These are phyloP conservation scores for Alloplasta piceator DNA, from an alignment of 2,888 invertebrate genomes.

Conservation along the genomic window DNA sequence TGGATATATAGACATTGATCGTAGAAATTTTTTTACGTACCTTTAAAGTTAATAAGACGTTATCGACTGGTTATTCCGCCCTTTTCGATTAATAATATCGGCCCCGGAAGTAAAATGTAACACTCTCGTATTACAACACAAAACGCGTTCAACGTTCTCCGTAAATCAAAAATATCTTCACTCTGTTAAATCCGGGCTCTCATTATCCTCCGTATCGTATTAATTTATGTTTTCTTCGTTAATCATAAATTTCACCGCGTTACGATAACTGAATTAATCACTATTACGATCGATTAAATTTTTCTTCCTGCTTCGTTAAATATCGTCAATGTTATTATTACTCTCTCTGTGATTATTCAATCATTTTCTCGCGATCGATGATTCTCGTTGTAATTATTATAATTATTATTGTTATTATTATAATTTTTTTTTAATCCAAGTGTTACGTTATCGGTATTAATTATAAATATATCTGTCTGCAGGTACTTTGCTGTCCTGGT, in stretches of 20 bases:
- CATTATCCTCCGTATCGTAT: slow-evolving; percentile 8
- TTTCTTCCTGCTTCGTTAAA: slow-evolving; percentile 12
- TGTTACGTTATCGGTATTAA: slow-evolving; percentile 65
- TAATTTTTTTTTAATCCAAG: slow-evolving; percentile 41
- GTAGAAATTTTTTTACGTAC: slow-evolving; percentile 56
- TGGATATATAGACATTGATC: too few relatives aligned
- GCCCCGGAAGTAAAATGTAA: slow-evolving; percentile 48
- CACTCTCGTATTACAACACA: slow-evolving; percentile 55
- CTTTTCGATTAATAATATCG: slow-evolving; percentile 58
- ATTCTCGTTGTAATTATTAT: slow-evolving; percentile 41
- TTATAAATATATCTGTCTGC: slow-evolving; percentile 81
- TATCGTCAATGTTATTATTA: slow-evolving; percentile 53
- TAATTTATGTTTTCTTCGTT: slow-evolving; percentile 33
- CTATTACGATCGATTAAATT: slow-evolving; percentile 36
- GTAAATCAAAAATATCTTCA: slow-evolving; percentile 63
- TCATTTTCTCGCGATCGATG: slow-evolving; percentile 30
- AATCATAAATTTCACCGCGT: slow-evolving; percentile 21
- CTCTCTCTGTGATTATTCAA: slow-evolving; percentile 44
- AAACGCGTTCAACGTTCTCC: slow-evolving; percentile 25
- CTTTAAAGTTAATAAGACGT: slow-evolving; percentile 68
- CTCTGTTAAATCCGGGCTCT: slow-evolving; percentile 61
- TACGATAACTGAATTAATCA: slow-evolving; percentile 45
- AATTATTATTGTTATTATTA: slow-evolving; percentile 20
- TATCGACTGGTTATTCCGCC: slow-evolving; percentile 55
- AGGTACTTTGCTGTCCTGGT: slow-evolving; percentile 81